These are phyloP conservation scores for Epinephelus fuscoguttatus DNA, from an alignment of 2,113 vertebrate genomes.

Conservation along the genomic window DNA sequence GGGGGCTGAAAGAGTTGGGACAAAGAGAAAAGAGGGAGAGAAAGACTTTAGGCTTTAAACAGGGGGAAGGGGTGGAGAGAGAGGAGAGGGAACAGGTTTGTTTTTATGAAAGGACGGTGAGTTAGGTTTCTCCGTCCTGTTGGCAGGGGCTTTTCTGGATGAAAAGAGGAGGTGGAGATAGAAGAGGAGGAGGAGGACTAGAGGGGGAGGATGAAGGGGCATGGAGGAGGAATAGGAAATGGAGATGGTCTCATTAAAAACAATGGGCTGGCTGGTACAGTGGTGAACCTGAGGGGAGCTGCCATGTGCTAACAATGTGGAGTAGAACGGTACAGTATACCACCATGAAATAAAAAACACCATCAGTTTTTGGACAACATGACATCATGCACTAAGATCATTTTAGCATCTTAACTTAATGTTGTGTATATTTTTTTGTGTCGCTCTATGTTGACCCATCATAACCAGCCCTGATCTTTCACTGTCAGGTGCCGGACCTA, in stretches of 20 bases:
- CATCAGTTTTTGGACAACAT: neutral
- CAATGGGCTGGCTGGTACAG: constrained; percentile 34
- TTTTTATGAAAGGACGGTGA: constrained; percentile 71
- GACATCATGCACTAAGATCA: neutral
- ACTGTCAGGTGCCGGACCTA: too few species aligned
- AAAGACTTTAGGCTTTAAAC: constrained; percentile 27
- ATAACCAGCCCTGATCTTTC: too few species aligned
- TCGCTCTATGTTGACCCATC: neutral
- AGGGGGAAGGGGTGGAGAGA: constrained; percentile 25
- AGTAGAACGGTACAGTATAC: constrained; percentile 3
- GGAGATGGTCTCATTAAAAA: constrained; percentile 55
- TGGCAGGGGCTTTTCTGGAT: constrained; percentile 57
- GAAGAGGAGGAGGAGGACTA: constrained; percentile 40
- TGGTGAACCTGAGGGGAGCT: constrained; percentile 33
- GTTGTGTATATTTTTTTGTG: neutral
- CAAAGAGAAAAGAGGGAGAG: constrained; percentile 59
- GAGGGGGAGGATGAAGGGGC: constrained; percentile 41
- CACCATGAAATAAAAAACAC: neutral
- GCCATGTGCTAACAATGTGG: constrained; percentile 2
- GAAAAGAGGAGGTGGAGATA: constrained; percentile 63
- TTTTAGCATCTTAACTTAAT: too few species aligned
- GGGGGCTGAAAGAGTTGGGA: constrained; percentile 26
- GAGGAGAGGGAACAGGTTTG: constrained; percentile 62
- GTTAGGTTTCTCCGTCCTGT: constrained; percentile 67
- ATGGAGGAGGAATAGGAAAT: constrained; percentile 44